Percentiles rank a stretch among this genome's conserved stretches.
phyloP scores from a whole-genome alignment of 2,888 invertebrate genomes.

The Germaria angustata region DNA sequence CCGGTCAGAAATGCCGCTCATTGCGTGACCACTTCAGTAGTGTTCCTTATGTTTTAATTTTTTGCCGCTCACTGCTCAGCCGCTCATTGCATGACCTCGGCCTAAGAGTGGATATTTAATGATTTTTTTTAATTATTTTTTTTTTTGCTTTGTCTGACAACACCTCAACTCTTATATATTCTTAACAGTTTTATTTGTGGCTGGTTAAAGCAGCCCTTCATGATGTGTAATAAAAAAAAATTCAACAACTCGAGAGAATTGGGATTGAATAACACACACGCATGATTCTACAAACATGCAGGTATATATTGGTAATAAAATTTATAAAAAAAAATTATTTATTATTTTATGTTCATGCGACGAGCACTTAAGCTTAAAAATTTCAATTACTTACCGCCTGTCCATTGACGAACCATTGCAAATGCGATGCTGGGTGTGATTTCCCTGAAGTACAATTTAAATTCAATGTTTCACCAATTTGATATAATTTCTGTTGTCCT shows the following conservation, averaged over 20 bases:
- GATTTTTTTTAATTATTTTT: no score
- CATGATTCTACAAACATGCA: neutral
- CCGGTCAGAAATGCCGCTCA: no score
- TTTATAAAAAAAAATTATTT: neutral
- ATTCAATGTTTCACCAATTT: conserved; percentile 87
- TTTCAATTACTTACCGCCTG: conserved; percentile 83
- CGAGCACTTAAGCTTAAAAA: neutral
- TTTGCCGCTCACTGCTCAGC: no score
- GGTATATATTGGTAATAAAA: neutral
- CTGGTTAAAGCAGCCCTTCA: neutral
- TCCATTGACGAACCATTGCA: conserved; percentile 90
- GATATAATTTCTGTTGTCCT: conserved; percentile 86
- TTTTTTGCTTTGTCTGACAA: no score
- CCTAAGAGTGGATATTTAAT: no score
- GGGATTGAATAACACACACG: neutral
- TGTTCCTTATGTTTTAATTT: no score
- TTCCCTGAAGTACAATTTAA: conserved; percentile 89
- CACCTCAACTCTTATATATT: neutral
- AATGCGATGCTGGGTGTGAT: conserved; percentile 87
- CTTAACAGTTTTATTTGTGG: neutral
- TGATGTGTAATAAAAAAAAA: neutral
- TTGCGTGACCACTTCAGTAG: no score
- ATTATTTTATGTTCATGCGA: neutral
- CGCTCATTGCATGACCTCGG: no score
- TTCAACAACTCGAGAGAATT: neutral